Base-by-base conservation (phyloP, 2,888 invertebrate species). In the Amphipoea oculea region DNA sequence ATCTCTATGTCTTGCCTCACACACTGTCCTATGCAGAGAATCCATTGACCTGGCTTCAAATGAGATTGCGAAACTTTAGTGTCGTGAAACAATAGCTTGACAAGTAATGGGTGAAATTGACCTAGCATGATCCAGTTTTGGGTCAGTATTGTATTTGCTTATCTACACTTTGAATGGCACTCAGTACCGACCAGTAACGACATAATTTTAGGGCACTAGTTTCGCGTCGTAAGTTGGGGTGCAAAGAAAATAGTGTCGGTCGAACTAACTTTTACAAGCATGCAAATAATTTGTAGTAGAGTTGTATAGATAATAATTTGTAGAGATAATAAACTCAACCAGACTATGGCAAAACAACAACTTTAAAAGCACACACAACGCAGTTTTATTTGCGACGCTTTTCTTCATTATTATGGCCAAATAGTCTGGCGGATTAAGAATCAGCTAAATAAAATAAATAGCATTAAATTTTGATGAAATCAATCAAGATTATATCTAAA, bases 1-100 rank as follows among this genome's bases (percentile, higher is more conserved):
- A 62, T 71, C 60, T 71, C 51, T 4, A 23, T 54, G 7, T 69
- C 7, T 82, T 82, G 82, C 72, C 36, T n/a, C 73, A 80, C 12
- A 69, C 67, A 63, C 48, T 54, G n/a, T 69, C 69, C 70, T 63
- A 40, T 62, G 73, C 65, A 72, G 78, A 72, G 78, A 82, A 69
- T 82, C 72, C 69, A 17, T 36, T 73, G 78, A 78, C 82, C 72
- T 78, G 82, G 29, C 82, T 69, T 73, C 60, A 65, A 82, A 42
- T 23, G 2, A 60, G 48, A 60, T 82, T 82, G 63, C 40, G 72
- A 82, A 60, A 82, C 82, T n/a, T 11, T 20, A 60, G 23, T 73
- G 73, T 78, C 82, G 42, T 78, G 36, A 82, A 82, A 82, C 82
- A 82, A 82, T 82, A 78, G 82, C 73, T 78, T 82, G 82, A 73